phyloP scores from a whole-genome alignment of 2,888 invertebrate genomes.

The Eucriotettix oculatus region DNA sequence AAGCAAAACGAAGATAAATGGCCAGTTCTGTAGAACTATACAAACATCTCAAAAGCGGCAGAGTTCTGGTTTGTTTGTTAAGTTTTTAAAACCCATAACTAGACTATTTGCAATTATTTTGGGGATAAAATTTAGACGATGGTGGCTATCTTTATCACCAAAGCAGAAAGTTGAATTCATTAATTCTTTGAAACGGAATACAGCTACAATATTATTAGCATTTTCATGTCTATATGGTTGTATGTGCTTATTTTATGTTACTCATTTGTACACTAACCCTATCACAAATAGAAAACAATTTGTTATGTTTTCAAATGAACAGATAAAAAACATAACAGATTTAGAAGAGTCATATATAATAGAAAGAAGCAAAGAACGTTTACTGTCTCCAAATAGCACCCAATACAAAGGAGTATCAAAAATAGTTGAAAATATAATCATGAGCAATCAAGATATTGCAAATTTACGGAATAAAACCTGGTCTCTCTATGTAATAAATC shows the following conservation, averaged over 20 bases:
- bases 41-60: too few relatives aligned
- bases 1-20: too few relatives aligned
- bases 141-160: background rate
- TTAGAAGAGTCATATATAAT: background rate
- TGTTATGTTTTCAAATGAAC: background rate
- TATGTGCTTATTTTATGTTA: background rate
- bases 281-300: background rate
- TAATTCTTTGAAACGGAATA: background rate
- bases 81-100: background rate
- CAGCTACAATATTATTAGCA: background rate
- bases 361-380: background rate
- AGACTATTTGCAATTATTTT: background rate
- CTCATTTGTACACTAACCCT: background rate
- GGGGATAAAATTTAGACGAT: background rate
- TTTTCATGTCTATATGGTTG: background rate
- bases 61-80: too few relatives aligned
- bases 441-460: background rate
- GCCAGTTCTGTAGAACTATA: too few relatives aligned
- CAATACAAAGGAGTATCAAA: background rate
- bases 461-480: background rate
- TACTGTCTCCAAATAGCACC: background rate
- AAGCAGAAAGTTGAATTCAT: background rate
- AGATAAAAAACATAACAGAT: background rate
- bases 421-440: background rate
- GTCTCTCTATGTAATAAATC: background rate